Conservation (phyloP, 2,113 vertebrate genomes). For the Dipodomys stephensi region DNA sequence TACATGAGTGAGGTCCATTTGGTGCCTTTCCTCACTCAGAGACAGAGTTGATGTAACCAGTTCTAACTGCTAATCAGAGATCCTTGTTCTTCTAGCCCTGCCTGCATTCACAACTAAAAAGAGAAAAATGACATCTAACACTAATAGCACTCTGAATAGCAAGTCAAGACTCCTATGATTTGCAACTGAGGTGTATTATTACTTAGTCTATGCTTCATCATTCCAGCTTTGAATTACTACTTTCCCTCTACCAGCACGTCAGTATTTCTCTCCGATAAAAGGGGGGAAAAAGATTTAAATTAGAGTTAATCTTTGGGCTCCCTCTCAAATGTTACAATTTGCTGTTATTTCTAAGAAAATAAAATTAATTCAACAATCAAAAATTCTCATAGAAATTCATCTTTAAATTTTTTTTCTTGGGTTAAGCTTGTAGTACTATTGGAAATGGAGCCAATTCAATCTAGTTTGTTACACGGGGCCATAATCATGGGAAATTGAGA, state of each 20-base stretch:
- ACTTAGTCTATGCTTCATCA: not conserved
- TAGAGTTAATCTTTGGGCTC: not conserved
- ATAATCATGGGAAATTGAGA: not conserved
- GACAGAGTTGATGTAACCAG: slow-evolving; percentile 22
- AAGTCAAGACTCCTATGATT: not conserved
- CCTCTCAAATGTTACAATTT: not conserved
- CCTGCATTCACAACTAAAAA: not conserved
- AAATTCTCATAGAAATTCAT: slow-evolving; percentile 36
- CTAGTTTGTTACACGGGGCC: not conserved
- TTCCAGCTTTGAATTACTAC: not conserved
- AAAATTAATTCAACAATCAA: not conserved
- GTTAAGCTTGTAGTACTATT: slow-evolving; percentile 16
- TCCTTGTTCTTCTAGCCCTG: not conserved
- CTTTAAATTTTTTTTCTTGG: slow-evolving; percentile 41
- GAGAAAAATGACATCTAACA: not conserved
- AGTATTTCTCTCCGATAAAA: slow-evolving; percentile 44
- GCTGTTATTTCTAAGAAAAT: slow-evolving; percentile 31
- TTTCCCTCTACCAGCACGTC: not conserved
- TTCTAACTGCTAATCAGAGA: slow-evolving; percentile 15
- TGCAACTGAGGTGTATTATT: not conserved
- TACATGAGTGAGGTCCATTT: slow-evolving; percentile 27
- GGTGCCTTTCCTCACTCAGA: slow-evolving; percentile 32
- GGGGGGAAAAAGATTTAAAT: not conserved
- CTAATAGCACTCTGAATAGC: not conserved
- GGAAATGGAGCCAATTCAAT: slow-evolving; percentile 39